Base-by-base conservation (phyloP, 2,797 vertebrate species). In the Otolemur crassicaudatus region DNA sequence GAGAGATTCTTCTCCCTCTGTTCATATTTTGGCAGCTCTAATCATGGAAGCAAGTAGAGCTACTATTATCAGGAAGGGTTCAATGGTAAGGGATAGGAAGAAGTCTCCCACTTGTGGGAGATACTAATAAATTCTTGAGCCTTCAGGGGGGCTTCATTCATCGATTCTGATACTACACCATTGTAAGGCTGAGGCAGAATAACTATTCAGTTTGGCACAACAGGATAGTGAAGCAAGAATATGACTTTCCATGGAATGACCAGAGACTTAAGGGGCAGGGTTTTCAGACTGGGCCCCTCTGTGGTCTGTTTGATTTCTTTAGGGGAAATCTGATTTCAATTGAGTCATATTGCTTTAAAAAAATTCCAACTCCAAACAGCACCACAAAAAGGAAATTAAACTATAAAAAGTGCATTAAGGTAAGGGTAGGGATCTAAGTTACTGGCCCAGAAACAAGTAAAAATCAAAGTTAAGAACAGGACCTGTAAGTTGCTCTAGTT, bases 301-400 rank as follows among this genome's bases (percentile, higher is more conserved):
- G 95, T 93, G 98, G 98, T 98, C 97, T 97, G 92, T 94, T 97
- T 98, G 98, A 97, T 97, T 98, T 98, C 95, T 98, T 98, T 65
- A 95, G 97, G 97, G 96, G 97, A 98, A 98, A 98, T 98, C 98
- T 98, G 98, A 98, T 98, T 98, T 98, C 98, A 98, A 97, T 98
- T 98, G 98, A 98, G 97, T 98, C 98, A 98, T 98, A 98, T 97
- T 98, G 95, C 98, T 95, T 94, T 95, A 72, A 97, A 98, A 96
- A 97, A 96, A 80, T 83, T 88, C 87, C 90, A 95, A 75, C 86
- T 86, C 90, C 87, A 94, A 96, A 97, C 95, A 98, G 98, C 95
- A 98, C 98, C 96, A 94, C 97, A 97, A 97, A 98, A 97, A 98
- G 98, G 98, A 99, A 99, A 99, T 98, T 98, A 99, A 98, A 98